These are phyloP conservation scores for Botia kubotai DNA, from an alignment of 2,797 vertebrate genomes.

Conservation along the genomic window DNA sequence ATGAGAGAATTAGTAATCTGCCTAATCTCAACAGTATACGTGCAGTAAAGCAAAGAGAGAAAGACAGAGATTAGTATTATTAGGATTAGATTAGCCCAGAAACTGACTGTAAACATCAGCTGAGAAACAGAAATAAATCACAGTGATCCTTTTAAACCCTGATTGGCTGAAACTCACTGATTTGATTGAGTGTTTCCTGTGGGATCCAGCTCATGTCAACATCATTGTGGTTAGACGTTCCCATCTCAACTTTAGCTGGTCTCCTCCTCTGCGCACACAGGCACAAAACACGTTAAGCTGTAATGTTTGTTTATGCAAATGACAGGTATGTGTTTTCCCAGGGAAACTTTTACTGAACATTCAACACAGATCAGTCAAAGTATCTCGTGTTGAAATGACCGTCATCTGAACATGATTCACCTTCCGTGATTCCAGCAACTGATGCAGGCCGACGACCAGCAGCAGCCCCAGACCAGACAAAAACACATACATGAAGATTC, in stretches of 20 bases:
- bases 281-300: no score
- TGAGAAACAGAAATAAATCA: neutral
- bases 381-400: neutral
- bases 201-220: constrained; percentile 99
- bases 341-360: no score
- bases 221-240: constrained; percentile 93
- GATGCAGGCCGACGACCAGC: constrained; percentile 91
- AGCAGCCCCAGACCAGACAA: constrained; percentile 93
- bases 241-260: constrained; percentile 94
- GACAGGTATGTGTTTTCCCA: no score
- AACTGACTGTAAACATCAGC: neutral
- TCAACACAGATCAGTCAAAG: no score
- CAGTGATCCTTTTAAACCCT: neutral
- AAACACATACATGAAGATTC: constrained; percentile 98
- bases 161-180: constrained; percentile 84
- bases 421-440: constrained; percentile 95
- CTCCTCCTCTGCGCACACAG: constrained; percentile 84
- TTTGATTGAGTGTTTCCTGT: constrained; percentile 96
- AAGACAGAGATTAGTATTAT: constrained; percentile 6
- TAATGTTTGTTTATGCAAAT: no score
- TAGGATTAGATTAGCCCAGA: neutral
- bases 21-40: no score
- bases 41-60: constrained; percentile 52
- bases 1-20: constrained; percentile 16
- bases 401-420: constrained; percentile 66